Percentiles rank a stretch among this genome's conserved stretches.
phyloP scores from a whole-genome alignment of 1,140 invertebrate species.

The Oedothorax gibbosus region DNA sequence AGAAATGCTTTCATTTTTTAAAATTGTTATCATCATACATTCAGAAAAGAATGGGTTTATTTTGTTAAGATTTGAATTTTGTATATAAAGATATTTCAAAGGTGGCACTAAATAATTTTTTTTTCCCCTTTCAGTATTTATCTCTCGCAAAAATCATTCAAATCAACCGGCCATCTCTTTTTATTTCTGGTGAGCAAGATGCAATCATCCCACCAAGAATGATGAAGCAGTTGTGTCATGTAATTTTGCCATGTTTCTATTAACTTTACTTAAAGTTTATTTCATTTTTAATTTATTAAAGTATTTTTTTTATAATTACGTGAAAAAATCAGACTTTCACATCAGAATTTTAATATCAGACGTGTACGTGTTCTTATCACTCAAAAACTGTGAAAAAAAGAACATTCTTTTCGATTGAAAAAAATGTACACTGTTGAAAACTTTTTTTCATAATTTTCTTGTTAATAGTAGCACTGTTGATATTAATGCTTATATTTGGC shows the following conservation, averaged over 20 bases:
- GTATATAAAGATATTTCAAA: neutral
- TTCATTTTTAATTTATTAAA: neutral
- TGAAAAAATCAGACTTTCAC: neutral
- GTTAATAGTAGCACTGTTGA: too few relatives aligned
- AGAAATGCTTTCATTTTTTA: too few relatives aligned
- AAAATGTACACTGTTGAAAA: too few relatives aligned
- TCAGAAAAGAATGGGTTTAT: neutral
- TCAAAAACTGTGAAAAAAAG: too few relatives aligned
- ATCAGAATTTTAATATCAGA: neutral
- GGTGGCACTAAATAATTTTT: neutral
- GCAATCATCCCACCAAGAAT: slow-evolving; percentile 86
- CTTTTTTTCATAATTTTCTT: too few relatives aligned
- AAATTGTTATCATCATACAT: neutral
- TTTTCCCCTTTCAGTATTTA: slow-evolving; percentile 57
- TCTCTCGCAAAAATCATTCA: slow-evolving; percentile 63
- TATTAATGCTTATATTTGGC: too few relatives aligned
- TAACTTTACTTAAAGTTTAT: neutral
- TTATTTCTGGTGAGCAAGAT: slow-evolving; percentile 76
- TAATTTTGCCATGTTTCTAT: slow-evolving; percentile 49
- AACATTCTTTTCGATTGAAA: too few relatives aligned
- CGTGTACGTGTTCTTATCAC: too few relatives aligned
- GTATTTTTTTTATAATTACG: neutral
- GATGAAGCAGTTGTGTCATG: slow-evolving; percentile 81
- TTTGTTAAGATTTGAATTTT: neutral
- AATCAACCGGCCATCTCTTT: slow-evolving; percentile 67